phyloP scores from a whole-genome alignment of 1,140 invertebrate genomes.

The Potamilus streckersoni region DNA sequence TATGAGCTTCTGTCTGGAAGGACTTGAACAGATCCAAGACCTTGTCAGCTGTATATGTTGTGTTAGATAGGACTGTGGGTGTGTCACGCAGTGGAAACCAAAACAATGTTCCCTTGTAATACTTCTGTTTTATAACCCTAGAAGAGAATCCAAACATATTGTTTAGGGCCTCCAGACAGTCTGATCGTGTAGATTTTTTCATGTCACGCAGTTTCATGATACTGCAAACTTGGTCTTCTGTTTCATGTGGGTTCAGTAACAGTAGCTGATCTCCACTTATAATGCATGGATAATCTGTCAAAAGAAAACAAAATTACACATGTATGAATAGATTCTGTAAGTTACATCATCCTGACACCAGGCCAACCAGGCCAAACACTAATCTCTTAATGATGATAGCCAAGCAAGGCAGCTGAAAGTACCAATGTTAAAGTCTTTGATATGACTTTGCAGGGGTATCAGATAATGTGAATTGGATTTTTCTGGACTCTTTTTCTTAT shows the following conservation, averaged over 20 bases:
- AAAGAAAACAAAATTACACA: no score
- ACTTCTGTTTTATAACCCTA: slow-evolving; percentile 7
- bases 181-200: slow-evolving; percentile 1
- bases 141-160: slow-evolving; percentile 7
- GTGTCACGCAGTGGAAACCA: slow-evolving; percentile 54
- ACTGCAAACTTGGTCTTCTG: slow-evolving; percentile 6
- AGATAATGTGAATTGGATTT: no score
- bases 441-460: no score
- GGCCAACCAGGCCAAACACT: no score
- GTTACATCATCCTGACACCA: no score
- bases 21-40: slow-evolving; percentile 37
- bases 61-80: slow-evolving; percentile 29
- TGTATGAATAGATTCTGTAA: no score
- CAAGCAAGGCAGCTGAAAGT: no score
- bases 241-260: slow-evolving; percentile 22
- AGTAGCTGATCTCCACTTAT: slow-evolving; percentile 19
- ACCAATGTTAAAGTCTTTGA: no score
- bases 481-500: no score
- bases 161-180: background rate
- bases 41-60: slow-evolving; percentile 34
- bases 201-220: background rate
- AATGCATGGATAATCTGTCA: slow-evolving; percentile 20
- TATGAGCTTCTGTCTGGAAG: slow-evolving; percentile 34
- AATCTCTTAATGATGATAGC: no score
- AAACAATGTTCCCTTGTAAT: slow-evolving; percentile 53